phyloP scores from a whole-genome alignment of 2,888 invertebrate species.

The Cephonodes hylas region DNA sequence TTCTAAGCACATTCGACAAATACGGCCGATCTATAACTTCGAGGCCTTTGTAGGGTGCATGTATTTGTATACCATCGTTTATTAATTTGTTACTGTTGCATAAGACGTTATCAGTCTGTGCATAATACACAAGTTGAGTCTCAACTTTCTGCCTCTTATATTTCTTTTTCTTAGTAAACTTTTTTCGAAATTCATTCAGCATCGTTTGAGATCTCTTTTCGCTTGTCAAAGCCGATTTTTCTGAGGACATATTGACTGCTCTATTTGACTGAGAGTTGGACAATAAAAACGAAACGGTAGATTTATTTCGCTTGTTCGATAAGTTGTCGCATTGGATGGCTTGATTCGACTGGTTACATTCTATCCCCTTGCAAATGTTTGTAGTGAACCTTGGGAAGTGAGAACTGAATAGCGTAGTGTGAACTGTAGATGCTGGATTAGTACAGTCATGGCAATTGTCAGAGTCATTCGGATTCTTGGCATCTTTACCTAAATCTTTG shows the following conservation, averaged over 20 bases:
- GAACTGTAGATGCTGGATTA: constrained; percentile 8
- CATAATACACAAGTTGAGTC: constrained; percentile 22
- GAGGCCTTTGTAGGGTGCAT: background rate
- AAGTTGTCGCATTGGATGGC: background rate
- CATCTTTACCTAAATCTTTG: background rate
- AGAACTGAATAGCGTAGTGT: constrained; percentile 13
- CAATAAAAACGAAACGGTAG: constrained; percentile 4
- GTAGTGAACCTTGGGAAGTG: constrained; percentile 2
- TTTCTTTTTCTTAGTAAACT: constrained; percentile 19
- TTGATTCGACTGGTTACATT: background rate
- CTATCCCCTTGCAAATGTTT: background rate
- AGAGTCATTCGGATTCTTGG: background rate
- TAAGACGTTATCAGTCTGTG: constrained; percentile 14
- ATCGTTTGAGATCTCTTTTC: constrained; percentile 3
- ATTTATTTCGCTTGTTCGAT: constrained; percentile 15
- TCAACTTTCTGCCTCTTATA: constrained; percentile 21
- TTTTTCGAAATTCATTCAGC: constrained; percentile 11
- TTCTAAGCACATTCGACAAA: constrained; percentile 45
- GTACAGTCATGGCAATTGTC: background rate
- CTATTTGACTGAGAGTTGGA: background rate
- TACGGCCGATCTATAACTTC: constrained; percentile 31
- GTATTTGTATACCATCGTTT: background rate
- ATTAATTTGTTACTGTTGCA: background rate
- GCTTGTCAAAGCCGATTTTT: background rate
- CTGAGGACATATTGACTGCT: background rate